Conservation (phyloP, 2,888 invertebrate genomes). For the Macaria liturata region DNA sequence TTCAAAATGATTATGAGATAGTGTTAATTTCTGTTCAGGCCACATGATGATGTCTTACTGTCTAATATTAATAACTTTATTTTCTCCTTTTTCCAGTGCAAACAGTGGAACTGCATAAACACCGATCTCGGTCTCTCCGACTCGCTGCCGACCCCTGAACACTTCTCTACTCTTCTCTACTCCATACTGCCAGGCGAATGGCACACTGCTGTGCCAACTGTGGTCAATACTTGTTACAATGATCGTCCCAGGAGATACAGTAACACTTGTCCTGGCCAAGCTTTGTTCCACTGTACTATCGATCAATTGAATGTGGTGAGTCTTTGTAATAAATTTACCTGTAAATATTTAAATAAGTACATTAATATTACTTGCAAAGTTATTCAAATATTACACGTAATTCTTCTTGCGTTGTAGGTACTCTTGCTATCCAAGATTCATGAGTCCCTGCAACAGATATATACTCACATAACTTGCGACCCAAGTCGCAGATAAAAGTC, state of each 20-base stretch:
- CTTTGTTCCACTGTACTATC: slow-evolving; percentile 64
- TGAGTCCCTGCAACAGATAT: too few species aligned
- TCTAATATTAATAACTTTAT: background rate
- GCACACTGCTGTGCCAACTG: slow-evolving; percentile 46
- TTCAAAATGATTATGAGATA: too few species aligned
- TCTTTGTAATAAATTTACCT: background rate
- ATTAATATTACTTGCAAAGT: too few species aligned
- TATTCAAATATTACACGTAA: too few species aligned
- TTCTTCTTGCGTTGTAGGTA: too few species aligned
- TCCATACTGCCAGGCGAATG: slow-evolving; percentile 51
- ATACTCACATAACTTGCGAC: too few species aligned
- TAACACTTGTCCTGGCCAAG: slow-evolving; percentile 68
- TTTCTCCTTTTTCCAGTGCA: slow-evolving; percentile 52
- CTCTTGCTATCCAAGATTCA: too few species aligned
- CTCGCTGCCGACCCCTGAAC: slow-evolving; percentile 45
- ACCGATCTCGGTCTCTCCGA: slow-evolving; percentile 53
- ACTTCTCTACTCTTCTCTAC: slow-evolving; percentile 41
- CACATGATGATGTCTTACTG: too few species aligned
- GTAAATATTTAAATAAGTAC: too few species aligned
- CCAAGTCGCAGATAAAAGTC: too few species aligned
- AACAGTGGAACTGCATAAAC: slow-evolving; percentile 66
- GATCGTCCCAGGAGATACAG: slow-evolving; percentile 51
- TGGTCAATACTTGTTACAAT: slow-evolving; percentile 55
- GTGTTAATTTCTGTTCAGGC: too few species aligned
- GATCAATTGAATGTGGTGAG: slow-evolving; percentile 65